Evolutionary conservation across 1,140 invertebrate genomes (phyloP), one percentile per base, ranked within the genome.

Genomic region (Temnothorax curvispinosus): DNA sequence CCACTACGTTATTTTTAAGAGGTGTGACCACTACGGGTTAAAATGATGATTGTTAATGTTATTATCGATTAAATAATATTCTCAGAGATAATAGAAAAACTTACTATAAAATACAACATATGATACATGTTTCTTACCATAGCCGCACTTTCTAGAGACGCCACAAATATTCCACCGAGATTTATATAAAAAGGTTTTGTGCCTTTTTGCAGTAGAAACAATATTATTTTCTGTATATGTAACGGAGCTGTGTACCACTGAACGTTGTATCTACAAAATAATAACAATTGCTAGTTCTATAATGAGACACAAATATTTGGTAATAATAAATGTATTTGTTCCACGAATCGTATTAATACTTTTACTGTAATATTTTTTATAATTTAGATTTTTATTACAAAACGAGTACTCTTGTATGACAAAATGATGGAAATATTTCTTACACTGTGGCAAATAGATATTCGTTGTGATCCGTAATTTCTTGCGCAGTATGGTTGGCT

Each of bases 181-280:
- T 21, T 74, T 18, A 84, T 1, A 27, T 74, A 4, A 35, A 82
- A 82, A 9, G 41, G 13, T 3, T 50, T 82, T 11, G 67, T 50
- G 2, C 67, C 67, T 4, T 3, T 82, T 82, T 82, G 67, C 0
- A 82, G 7, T 2, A 82, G 2, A 60, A 82, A 82, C 2, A 82
- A 47, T 11, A 82, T 82, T 41, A 82, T 60, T 69, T 74, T 82
- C 8, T 82, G 67, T 60, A 50, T 60, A n/a, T 35, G 52, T 74
- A 82, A 15, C 0, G 80, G 80, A 47, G 80, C 54, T 15, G 74
- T 0, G 9, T 82, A 82, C 80, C 80, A 82, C 0, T 15, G 38
- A 8, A 72, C 52, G 11, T 74, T 82, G 5, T 82, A 82, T 21
- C 80, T 82, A 60, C 3, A n/a, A 74, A 50, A 74, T 27, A 50